These are phyloP conservation scores for Shargacucullia verbasci DNA, from an alignment of 2,888 invertebrate species.

Conservation along the genomic window DNA sequence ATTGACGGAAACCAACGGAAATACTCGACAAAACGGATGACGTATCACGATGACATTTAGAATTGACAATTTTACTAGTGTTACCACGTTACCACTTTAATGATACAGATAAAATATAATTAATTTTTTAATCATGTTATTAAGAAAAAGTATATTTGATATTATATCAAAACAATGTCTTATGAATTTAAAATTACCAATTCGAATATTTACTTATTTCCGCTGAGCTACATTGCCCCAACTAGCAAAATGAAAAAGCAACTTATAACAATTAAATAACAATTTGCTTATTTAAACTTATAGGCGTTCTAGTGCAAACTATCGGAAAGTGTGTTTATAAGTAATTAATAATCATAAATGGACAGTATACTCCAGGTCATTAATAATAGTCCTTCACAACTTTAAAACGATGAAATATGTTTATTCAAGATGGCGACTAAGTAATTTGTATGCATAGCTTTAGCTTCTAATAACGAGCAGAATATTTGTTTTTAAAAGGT, in stretches of 20 bases:
- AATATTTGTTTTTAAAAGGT: conserved; percentile 9
- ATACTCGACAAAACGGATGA: conserved; percentile 39
- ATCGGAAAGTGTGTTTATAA: too few species aligned
- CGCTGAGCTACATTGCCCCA: too few species aligned
- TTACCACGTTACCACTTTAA: conserved; percentile 26
- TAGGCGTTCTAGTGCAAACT: too few species aligned
- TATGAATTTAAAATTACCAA: too few species aligned
- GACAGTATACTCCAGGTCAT: conserved; percentile 9
- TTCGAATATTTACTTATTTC: too few species aligned
- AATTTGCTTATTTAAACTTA: too few species aligned
- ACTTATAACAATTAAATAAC: too few species aligned
- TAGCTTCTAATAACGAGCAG: conserved; percentile 11
- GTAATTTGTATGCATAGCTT: conserved; percentile 7
- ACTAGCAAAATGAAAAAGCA: too few species aligned
- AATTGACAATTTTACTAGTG: conserved; percentile 18
- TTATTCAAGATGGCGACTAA: background rate
- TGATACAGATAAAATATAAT: too few species aligned
- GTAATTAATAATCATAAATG: too few species aligned
- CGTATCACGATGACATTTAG: conserved; percentile 10
- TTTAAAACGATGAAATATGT: too few species aligned
- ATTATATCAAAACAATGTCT: too few species aligned
- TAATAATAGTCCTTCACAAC: conserved; percentile 26
- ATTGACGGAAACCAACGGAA: conserved; percentile 13
- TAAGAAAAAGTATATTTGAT: background rate
- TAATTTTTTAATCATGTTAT: background rate